Evolutionary conservation across 2,113 vertebrate species (phyloP).

Genomic region (Vulpes vulpes): DNA sequence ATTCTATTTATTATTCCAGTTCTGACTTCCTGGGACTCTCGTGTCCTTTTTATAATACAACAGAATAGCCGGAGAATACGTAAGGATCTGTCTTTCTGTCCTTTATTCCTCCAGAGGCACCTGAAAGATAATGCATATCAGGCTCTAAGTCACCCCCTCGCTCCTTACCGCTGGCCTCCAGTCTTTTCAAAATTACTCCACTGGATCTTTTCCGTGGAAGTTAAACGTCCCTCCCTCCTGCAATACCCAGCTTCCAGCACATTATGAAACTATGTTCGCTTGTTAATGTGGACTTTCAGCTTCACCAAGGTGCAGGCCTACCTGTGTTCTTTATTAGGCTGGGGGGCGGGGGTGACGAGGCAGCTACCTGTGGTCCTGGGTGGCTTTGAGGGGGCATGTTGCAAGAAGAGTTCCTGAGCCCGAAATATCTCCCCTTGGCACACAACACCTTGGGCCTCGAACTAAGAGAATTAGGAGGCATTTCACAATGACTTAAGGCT

Average conservation of each 20-base stretch:
- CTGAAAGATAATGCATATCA: constrained; percentile 13
- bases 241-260: constrained; percentile 62
- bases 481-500: constrained; percentile 85
- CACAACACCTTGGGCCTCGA: constrained; percentile 83
- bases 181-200: constrained; percentile 72
- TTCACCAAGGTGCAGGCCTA: constrained; percentile 81
- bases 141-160: constrained; percentile 64
- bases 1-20: neutral
- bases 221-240: constrained; percentile 25
- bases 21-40: neutral
- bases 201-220: constrained; percentile 79
- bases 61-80: neutral
- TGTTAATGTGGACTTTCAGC: constrained; percentile 81
- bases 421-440: constrained; percentile 83
- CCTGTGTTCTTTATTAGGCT: constrained; percentile 82
- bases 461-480: constrained; percentile 83
- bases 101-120: neutral
- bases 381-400: constrained; percentile 72
- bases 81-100: neutral
- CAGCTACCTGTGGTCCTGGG: constrained; percentile 76
- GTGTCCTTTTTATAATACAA: neutral
- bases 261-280: constrained; percentile 81
- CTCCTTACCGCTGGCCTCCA: neutral
- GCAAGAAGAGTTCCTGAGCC: constrained; percentile 81
- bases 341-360: constrained; percentile 70